Percentiles rank a stretch among this genome's conserved stretches.
These are phyloP conservation scores for Notodonta dromedarius DNA, from an alignment of 2,888 invertebrate genomes.

Conservation along the genomic window DNA sequence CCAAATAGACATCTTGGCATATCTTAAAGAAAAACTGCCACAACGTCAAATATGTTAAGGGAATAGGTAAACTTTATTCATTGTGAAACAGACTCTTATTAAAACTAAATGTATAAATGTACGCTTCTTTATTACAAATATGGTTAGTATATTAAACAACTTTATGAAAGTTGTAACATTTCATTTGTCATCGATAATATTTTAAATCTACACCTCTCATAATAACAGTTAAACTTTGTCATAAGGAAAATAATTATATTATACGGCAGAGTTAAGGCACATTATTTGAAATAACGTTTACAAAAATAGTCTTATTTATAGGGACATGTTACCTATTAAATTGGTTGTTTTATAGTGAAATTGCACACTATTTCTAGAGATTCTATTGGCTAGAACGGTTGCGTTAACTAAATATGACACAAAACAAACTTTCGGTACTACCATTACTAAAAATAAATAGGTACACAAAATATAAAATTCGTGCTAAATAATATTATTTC, in stretches of 20 bases:
- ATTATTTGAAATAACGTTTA: conserved; percentile 23
- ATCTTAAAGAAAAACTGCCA: too few species aligned
- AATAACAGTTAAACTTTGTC: conserved; percentile 34
- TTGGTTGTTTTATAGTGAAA: conserved; percentile 26
- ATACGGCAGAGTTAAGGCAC: conserved; percentile 57
- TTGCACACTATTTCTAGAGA: conserved; percentile 34
- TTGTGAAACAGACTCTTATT: not conserved
- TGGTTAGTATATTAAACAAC: conserved; percentile 65
- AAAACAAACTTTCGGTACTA: not conserved
- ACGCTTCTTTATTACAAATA: conserved; percentile 48
- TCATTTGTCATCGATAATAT: conserved; percentile 61
- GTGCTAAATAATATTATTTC: too few species aligned
- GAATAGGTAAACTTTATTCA: too few species aligned
- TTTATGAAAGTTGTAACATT: conserved; percentile 67
- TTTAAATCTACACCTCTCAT: conserved; percentile 35
- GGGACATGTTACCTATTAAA: conserved; percentile 4
- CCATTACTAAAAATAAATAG: too few species aligned
- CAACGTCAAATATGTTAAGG: too few species aligned
- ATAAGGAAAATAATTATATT: conserved; percentile 40
- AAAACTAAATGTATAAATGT: conserved; percentile 18
- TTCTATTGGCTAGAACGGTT: conserved; percentile 18
- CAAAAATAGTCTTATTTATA: conserved; percentile 11
- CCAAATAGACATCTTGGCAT: too few species aligned
- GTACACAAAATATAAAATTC: too few species aligned
- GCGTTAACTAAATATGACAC: not conserved